Base-by-base conservation (phyloP, 2,888 invertebrate species). In the Pachliopta kotzebuea region DNA sequence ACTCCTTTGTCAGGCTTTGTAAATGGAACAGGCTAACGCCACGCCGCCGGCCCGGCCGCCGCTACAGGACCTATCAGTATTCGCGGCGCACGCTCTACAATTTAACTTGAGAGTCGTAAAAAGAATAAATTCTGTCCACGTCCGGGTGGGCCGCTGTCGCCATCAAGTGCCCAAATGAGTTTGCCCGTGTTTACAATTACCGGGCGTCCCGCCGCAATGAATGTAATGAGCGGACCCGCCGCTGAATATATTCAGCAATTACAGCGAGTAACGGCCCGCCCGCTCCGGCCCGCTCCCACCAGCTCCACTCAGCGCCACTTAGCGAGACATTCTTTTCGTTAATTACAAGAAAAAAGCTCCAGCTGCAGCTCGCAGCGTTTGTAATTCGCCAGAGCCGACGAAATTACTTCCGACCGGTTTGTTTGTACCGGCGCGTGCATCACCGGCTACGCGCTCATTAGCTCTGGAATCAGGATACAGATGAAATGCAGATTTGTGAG, bases 151-250 rank as follows among this genome's bases (percentile, higher is more conserved):
- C 70, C 65, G 61, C 71, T 57, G 68, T 70, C 74, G 69, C 67
- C 80, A 77, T 79, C 81, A 78, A 81, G 80, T 79, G 79, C 70
- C 76, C 79, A 80, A 84, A 84, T 81, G 84, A 84, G 82, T 81
- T 84, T 78, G 76, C 78, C 77, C 75, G 71, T 78, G 77, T 83
- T 83, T 82, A 81, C 82, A 81, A 84, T 83, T 81, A 83, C 71
- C 73, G 72, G 69, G 70, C 69, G 68, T 70, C 69, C 69, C 67
- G 67, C 70, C 70, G 72, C 69, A 71, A 79, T 78, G 76, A 77
- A 78, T 77, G 72, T 79, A 83, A 83, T 77, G 79, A 80, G 76
- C 70, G 67, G 57, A 64, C 68, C 53, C 71, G 69, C 71, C 73
- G 75, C 72, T 74, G 78, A 81, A 84, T 80, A 79, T 78, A 79